phyloP scores from a whole-genome alignment of 2,797 vertebrate species.

The Tenualosa thibaudeaui region DNA sequence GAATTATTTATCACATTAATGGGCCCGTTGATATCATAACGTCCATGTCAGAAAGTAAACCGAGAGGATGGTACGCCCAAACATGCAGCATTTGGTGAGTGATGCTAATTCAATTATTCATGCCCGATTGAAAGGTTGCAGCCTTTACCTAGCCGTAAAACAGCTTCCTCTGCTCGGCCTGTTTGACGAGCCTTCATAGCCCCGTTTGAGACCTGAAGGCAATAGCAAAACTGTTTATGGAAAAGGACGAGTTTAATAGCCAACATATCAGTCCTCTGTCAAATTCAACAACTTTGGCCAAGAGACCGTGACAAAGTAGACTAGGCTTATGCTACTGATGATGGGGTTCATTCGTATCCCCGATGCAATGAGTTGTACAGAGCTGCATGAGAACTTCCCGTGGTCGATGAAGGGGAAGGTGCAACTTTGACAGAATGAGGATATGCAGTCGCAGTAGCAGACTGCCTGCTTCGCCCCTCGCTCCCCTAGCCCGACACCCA shows the following conservation, averaged over 20 bases:
- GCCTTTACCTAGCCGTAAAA: not conserved
- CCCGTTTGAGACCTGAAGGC: too few species aligned
- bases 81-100: constrained; percentile 77
- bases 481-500: constrained; percentile 52
- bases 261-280: not conserved
- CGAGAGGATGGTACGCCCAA: constrained; percentile 72
- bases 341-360: not conserved
- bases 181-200: not conserved
- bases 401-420: constrained; percentile 63
- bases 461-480: constrained; percentile 54
- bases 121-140: constrained; percentile 68
- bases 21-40: constrained; percentile 77
- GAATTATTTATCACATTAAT: constrained; percentile 67
- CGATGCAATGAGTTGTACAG: not conserved
- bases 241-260: not conserved
- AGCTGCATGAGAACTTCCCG: constrained; percentile 52
- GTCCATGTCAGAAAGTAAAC: constrained; percentile 69
- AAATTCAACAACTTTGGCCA: not conserved
- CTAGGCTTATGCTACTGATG: not conserved
- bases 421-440: constrained; percentile 78
- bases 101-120: constrained; percentile 82
- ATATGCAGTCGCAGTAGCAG: constrained; percentile 72
- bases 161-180: not conserved
- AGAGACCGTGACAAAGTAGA: too few species aligned
- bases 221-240: too few species aligned